Evolutionary conservation across 2,113 vertebrate genomes (phyloP).

Genomic region (Ifrita kowaldi): DNA sequence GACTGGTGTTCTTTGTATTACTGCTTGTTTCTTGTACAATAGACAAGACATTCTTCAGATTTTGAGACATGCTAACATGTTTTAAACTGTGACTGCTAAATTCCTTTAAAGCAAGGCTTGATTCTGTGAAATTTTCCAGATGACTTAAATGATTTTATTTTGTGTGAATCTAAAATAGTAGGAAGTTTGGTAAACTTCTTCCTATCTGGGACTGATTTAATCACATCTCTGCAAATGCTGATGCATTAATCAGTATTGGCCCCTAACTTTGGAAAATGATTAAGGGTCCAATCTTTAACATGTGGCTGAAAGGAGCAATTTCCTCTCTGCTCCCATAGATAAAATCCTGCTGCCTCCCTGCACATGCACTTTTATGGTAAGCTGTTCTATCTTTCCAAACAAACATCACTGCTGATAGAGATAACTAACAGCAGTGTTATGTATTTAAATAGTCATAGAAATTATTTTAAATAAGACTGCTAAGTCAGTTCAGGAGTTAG

Average conservation of each 20-base stretch:
- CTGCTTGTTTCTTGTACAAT: not conserved
- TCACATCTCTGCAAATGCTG: not conserved
- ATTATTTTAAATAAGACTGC: not conserved
- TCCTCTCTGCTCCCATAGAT: not conserved
- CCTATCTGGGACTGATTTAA: not conserved
- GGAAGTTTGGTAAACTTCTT: not conserved
- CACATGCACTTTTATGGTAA: not conserved
- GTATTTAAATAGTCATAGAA: not conserved
- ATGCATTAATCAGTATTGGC: not conserved
- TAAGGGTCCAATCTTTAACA: not conserved
- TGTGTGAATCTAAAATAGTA: not conserved
- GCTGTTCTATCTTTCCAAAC: not conserved
- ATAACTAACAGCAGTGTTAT: not conserved
- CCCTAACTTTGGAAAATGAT: not conserved
- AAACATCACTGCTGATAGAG: not conserved
- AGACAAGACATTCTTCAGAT: not conserved
- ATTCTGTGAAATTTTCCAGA: not conserved
- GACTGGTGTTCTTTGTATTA: not conserved
- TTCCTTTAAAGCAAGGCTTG: not conserved
- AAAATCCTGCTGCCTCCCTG: not conserved
- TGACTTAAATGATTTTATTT: not conserved
- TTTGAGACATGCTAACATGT: not conserved
- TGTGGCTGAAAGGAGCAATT: not conserved
- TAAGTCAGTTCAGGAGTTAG: not conserved
- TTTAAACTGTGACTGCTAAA: not conserved